Conservation (phyloP, 2,113 vertebrate genomes). For the Hemiprocne comata region DNA sequence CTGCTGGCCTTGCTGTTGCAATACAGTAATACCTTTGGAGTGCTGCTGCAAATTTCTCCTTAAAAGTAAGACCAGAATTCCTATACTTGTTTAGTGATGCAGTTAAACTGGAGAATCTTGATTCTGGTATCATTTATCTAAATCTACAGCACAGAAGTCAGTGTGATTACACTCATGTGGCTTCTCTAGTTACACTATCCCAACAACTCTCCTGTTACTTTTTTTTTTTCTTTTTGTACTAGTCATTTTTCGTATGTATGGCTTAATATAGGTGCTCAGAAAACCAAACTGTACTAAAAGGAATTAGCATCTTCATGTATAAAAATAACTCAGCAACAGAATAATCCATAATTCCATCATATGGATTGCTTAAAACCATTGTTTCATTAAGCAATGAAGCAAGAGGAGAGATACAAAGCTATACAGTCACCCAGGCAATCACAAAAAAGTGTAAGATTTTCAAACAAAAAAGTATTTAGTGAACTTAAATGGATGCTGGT, state of each 20-base stretch:
- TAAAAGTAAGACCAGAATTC: not conserved
- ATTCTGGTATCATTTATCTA: not conserved
- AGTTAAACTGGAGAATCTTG: not conserved
- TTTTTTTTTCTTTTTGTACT: not conserved
- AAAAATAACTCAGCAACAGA: not conserved
- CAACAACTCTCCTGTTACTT: not conserved
- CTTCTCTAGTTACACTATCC: not conserved
- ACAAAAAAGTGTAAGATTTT: not conserved
- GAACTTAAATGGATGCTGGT: not conserved
- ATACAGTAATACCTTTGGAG: not conserved
- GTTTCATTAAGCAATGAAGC: not conserved
- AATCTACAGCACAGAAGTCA: not conserved
- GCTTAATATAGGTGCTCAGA: not conserved
- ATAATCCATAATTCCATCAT: not conserved
- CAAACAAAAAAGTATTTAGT: not conserved
- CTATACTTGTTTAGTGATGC: not conserved
- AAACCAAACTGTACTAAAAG: not conserved
- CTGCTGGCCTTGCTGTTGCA: not conserved
- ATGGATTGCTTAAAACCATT: not conserved
- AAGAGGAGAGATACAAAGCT: not conserved
- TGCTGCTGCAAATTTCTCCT: not conserved
- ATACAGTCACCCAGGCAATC: not conserved
- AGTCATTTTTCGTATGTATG: not conserved
- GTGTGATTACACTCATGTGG: not conserved
- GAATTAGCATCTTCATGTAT: not conserved